Percentiles rank a stretch among this genome's conserved stretches.
These are phyloP conservation scores for Penaeus chinensis DNA, from an alignment of 1,140 invertebrate species.

Conservation along the genomic window DNA sequence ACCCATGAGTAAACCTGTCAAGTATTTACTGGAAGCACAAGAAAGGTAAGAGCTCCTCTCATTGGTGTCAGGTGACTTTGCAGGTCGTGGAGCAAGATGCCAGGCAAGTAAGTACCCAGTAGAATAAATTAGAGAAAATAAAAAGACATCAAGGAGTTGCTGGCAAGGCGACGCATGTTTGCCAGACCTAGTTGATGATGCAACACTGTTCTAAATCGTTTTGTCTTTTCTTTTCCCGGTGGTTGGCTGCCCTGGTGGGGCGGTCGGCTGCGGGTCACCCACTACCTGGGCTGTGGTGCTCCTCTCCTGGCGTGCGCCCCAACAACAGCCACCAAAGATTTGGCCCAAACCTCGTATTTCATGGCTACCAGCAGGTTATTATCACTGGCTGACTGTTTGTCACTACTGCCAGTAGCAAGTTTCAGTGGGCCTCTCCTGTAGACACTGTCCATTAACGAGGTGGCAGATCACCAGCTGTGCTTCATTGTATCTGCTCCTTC, in stretches of 20 bases:
- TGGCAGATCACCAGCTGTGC: constrained; percentile 35
- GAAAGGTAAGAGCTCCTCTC: too few species aligned
- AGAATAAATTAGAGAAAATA: too few species aligned
- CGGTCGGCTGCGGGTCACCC: constrained; percentile 51
- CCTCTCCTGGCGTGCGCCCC: constrained; percentile 35
- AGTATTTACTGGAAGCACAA: too few species aligned
- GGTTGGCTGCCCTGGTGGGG: constrained; percentile 58
- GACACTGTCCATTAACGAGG: constrained; percentile 23
- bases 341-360: constrained; percentile 97
- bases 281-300: constrained; percentile 49
- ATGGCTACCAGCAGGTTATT: constrained; percentile 94
- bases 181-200: background rate
- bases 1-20: too few species aligned
- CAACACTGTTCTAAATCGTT: constrained; percentile 49
- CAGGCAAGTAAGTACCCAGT: too few species aligned
- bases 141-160: too few species aligned
- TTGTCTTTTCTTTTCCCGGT: constrained; percentile 62
- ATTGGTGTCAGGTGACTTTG: too few species aligned
- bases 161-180: too few species aligned
- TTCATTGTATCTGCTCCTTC: constrained; percentile 20
- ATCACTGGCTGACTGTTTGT: constrained; percentile 54
- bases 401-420: constrained; percentile 49
- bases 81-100: too few species aligned
- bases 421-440: constrained; percentile 40
- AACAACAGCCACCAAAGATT: constrained; percentile 87